Evolutionary conservation across 2,113 vertebrate species (phyloP).

Genomic region (Prochilodus magdalenae): DNA sequence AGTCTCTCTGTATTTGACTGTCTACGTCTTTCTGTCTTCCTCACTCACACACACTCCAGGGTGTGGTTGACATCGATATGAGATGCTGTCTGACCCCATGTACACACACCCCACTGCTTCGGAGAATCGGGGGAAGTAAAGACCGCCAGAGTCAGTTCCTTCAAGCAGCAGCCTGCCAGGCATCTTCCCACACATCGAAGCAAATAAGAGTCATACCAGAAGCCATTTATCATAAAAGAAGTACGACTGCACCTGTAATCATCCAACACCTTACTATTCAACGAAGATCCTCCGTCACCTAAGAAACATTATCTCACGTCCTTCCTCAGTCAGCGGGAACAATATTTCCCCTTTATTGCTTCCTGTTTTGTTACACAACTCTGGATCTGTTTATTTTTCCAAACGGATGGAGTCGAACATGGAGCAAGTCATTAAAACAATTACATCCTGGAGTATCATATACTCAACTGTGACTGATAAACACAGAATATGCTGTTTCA

Average conservation of each 20-base stretch:
- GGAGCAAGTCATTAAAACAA: conserved; percentile 17
- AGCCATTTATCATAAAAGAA: conserved; percentile 20
- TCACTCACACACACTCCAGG: neutral
- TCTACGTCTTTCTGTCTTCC: neutral
- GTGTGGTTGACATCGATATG: conserved; percentile 8
- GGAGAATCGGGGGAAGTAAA: conserved; percentile 1
- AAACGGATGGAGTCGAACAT: conserved; percentile 22
- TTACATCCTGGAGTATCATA: neutral
- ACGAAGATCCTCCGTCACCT: neutral
- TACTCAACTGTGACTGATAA: conserved; percentile 28
- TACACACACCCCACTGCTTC: neutral
- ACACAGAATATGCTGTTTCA: conserved; percentile 24
- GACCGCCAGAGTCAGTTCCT: conserved; percentile 8
- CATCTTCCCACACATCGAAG: neutral
- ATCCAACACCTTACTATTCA: conserved; percentile 6
- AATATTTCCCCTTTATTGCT: neutral
- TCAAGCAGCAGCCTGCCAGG: conserved; percentile 7
- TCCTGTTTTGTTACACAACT: neutral
- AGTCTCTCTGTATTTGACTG: neutral
- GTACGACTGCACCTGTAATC: neutral
- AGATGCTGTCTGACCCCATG: neutral
- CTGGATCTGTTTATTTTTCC: neutral
- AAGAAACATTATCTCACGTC: conserved; percentile 14
- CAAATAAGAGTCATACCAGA: conserved; percentile 15
- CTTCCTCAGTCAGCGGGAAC: neutral